Base-by-base conservation (phyloP, 2,113 vertebrate species). In the Dolichallabes microphthalmus region DNA sequence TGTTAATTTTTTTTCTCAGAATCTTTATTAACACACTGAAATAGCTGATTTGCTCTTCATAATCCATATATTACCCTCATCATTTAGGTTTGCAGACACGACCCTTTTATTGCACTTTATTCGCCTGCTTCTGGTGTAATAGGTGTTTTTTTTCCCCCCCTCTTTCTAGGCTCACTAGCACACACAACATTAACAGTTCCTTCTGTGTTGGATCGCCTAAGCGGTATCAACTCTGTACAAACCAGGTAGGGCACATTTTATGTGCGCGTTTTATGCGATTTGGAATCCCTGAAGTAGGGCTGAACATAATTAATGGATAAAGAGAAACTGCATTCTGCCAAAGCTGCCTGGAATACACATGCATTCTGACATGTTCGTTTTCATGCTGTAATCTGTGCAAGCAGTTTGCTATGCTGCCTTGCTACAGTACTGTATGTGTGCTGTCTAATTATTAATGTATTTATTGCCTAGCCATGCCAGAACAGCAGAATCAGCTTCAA, bases 401-500 rank as follows among this genome's bases (percentile, higher is more conserved):
- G 80, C 66, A 66, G 53, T 75, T 86, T 86, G 73, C 80, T 53
- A 68, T 84, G 77, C 39, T 75, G 61, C 82, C 74, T 45, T 74
- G 50, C 80, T 80, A 45, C 45, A 8, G 45, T 7, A 45, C 32
- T 35, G 2, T 45, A 58, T 66, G 66, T 35, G 55, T 63, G 75
- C 78, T 68, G 73, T 66, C 27, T 89, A 60, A 74, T 85, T 83
- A 79, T 84, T 84, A 53, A 84, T 83, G 78, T 86, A 57, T 87
- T 61, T 69, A 52, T 85, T 92, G 82, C 57, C 0, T 73, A 97
- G 96, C 92, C 92, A 53, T 98, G 97, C 91, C 95, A 95, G 80
- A 94, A 93, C 86, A 95, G 93, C 85, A 93, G 94, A 73, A 92
- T 94, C 58, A 95, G 96, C 91, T 97, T 96, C 91, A 96, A 96